phyloP scores from a whole-genome alignment of 2,113 vertebrate species.

The Phyllostomus hastatus region DNA sequence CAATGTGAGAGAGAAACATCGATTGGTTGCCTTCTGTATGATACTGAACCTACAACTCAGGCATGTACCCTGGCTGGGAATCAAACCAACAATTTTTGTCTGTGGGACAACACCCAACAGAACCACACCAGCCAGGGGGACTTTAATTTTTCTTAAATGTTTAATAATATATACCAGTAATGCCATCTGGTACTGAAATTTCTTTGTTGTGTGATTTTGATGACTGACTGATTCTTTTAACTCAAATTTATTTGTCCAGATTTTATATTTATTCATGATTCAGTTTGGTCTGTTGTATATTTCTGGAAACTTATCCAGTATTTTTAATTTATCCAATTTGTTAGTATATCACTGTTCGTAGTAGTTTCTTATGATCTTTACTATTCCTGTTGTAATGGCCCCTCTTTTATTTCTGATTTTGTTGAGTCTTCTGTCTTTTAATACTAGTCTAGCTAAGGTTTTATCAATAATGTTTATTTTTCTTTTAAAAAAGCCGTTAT shows the following conservation, averaged over 20 bases:
- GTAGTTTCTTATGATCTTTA: too few species aligned
- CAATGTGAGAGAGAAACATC: too few species aligned
- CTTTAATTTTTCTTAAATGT: neutral
- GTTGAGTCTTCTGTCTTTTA: neutral
- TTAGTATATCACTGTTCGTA: neutral
- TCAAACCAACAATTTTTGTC: too few species aligned
- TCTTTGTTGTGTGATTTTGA: neutral
- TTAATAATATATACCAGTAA: neutral
- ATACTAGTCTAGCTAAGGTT: neutral
- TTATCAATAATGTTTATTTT: neutral
- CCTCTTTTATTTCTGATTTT: neutral
- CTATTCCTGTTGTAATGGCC: too few species aligned
- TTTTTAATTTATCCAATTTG: neutral
- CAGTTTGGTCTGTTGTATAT: neutral
- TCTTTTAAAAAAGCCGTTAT: neutral
- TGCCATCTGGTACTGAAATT: neutral
- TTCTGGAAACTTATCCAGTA: neutral
- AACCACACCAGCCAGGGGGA: too few species aligned
- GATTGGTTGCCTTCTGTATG: too few species aligned
- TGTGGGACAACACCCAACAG: too few species aligned
- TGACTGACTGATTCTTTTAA: neutral
- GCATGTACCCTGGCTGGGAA: too few species aligned
- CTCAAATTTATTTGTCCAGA: neutral
- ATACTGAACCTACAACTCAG: too few species aligned
- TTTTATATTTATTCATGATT: neutral